Evolutionary conservation across 1,140 invertebrate genomes (phyloP), one percentile per base, ranked within the genome.

Genomic region (Drosophila repletoides): DNA sequence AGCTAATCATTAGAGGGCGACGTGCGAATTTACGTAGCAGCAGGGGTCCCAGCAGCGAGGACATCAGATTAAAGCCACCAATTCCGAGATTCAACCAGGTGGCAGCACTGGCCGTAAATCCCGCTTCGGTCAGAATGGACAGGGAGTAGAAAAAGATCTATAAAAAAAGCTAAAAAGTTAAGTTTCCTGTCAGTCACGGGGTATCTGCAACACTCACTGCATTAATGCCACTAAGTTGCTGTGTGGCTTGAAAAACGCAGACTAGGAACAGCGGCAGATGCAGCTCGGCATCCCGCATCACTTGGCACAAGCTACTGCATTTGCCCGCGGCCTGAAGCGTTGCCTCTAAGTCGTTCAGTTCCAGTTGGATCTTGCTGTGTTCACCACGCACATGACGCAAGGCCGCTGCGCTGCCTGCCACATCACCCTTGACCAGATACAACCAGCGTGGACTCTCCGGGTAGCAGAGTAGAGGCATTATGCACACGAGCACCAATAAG

Each of bases 401-500:
- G 0, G 72, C 73, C 0, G 5, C 89, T 28, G 94, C 86, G 33
- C 95, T 95, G 63, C 83, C 88, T 6, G 91, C 89, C 28, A 92
- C 91, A 64, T 95, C 83, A 24, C 92, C 91, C 77, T 92, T 93
- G 26, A 95, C 91, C 31, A 95, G 91, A 75, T 92, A 96, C 4
- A 97, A 91, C 91, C 94, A 97, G 79, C 96, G 95, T 0, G 96
- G 96, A 91, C 95, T 97, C 89, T 97, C 96, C 0, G 96, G 96
- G 75, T 96, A 92, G 70, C 93, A 91, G 53, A 92, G 92, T n/a
- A 95, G 87, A 0, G 92, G 76, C 15, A 94, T 83, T 40, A 92
- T 86, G 68, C 92, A 90, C 22, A 94, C 43, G 22, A 94, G 76
- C 48, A 94, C 91, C 65, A 93, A 90, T n/a, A 94, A 34, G 19